phyloP scores from a whole-genome alignment of 2,888 invertebrate species.

The Eupeodes latifasciatus region DNA sequence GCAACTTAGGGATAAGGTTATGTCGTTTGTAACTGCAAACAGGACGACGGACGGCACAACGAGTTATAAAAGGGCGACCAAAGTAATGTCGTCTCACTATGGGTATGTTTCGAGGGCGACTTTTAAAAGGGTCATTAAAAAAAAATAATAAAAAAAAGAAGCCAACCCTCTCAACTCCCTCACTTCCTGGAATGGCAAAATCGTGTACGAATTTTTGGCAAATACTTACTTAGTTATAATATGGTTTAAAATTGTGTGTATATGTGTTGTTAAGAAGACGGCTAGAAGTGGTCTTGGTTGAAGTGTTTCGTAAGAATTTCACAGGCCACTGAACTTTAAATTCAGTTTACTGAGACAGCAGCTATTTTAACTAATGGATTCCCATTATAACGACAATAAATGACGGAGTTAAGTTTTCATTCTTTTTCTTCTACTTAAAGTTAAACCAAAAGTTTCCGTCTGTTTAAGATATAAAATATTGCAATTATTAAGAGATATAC shows the following conservation, averaged over 20 bases:
- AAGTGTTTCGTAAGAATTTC: constrained; percentile 26
- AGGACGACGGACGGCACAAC: neutral
- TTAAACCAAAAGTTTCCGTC: neutral
- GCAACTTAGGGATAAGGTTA: constrained; percentile 53
- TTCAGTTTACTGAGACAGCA: constrained; percentile 17
- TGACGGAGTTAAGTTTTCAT: neutral
- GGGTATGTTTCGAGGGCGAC: constrained; percentile 21
- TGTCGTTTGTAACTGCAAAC: constrained; percentile 26
- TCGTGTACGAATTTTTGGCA: constrained; percentile 26
- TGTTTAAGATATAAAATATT: neutral
- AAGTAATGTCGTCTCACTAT: constrained; percentile 8
- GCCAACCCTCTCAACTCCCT: too few species aligned
- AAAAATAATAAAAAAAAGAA: neutral
- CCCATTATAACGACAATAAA: constrained; percentile 24
- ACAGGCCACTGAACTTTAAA: constrained; percentile 25
- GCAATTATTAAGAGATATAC: neutral
- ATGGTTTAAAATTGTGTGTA: constrained; percentile 3
- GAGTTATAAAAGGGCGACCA: constrained; percentile 31
- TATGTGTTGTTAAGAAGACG: neutral
- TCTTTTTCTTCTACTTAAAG: neutral
- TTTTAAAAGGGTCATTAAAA: constrained; percentile 49
- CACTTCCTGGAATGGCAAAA: neutral
- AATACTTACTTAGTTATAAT: constrained; percentile 26
- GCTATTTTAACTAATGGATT: constrained; percentile 32
- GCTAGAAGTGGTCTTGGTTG: constrained; percentile 30